Base-by-base conservation (phyloP, 2,797 vertebrate species). In the Selene dorsalis region DNA sequence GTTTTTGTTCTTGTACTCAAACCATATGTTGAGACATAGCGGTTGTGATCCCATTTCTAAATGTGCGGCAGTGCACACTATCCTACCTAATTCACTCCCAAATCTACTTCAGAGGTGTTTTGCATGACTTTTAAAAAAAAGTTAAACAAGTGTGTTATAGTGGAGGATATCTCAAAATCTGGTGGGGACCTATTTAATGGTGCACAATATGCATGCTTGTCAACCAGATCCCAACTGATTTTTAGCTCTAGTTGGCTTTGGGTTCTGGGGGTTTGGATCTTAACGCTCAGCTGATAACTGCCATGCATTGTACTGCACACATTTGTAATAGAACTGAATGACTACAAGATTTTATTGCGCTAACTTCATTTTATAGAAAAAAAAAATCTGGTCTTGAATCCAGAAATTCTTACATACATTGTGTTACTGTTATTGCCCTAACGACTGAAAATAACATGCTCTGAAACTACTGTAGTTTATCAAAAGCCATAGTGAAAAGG, bases 271-370 rank as follows among this genome's bases (percentile, higher is more conserved):
- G 88, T 94, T 91, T 92, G 94, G 95, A 95, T 95, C 93, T 95
- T 95, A 95, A 92, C 94, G 97, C 97, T 98, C 97, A 98, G 97
- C 98, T 98, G 95, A 97, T 96, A 96, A 98, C 97, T 98, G 98
- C 98, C 97, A 97, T 97, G 97, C 96, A 97, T 96, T 96, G 95
- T 96, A 96, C 95, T 96, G 95, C 95, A 95, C 95, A 96, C 93
- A 95, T 96, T 95, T 95, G 91, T 95, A 95, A 95, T 90, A 92
- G 91, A 95, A 94, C 94, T 92, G 94, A 95, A 95, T 92, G 94
- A 96, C 95, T 95, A 95, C 94, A 95, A 95, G 94, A 95, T 95
- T 95, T 95, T 94, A 94, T 94, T 93, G 93, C 91, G 93, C 94
- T 93, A 91, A 88, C 86, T 93, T 93, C 88, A 91, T 93, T 94